Conservation (phyloP, 2,888 invertebrate genomes). For the Eremobia ochroleuca region DNA sequence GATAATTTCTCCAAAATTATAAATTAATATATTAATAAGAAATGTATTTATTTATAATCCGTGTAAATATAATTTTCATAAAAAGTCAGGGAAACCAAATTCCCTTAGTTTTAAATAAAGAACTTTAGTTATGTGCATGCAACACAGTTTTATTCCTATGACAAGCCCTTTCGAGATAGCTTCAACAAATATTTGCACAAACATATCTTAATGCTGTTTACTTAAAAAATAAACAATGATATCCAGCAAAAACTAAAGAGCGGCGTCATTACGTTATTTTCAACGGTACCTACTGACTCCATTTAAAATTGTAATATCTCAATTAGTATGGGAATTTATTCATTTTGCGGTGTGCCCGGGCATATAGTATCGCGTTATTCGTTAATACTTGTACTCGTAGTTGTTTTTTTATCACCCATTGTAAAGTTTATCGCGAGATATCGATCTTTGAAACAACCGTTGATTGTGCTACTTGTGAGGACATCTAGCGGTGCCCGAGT, state of each 20-base stretch:
- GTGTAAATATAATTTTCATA: neutral
- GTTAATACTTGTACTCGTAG: too few relatives aligned
- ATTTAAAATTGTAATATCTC: slow-evolving; percentile 62
- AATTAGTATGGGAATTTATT: slow-evolving; percentile 62
- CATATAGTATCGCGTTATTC: slow-evolving; percentile 28
- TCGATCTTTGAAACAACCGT: slow-evolving; percentile 29
- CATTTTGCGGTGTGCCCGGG: slow-evolving; percentile 20
- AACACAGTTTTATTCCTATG: neutral
- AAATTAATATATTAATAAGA: slow-evolving; percentile 1
- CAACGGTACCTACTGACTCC: slow-evolving; percentile 38
- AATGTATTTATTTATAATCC: neutral
- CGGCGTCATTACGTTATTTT: slow-evolving; percentile 14
- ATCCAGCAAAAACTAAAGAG: slow-evolving; percentile 21
- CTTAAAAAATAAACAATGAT: slow-evolving; percentile 22
- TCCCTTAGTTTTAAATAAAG: neutral
- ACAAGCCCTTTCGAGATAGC: slow-evolving; percentile 1
- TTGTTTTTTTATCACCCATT: slow-evolving; percentile 32
- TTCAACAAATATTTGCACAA: neutral
- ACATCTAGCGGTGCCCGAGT: slow-evolving; percentile 50
- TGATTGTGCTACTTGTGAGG: slow-evolving; percentile 37
- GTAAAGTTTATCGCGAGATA: slow-evolving; percentile 29
- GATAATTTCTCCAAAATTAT: slow-evolving; percentile 9
- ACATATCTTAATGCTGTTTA: slow-evolving; percentile 9
- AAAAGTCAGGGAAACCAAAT: neutral
- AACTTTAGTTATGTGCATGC: neutral